phyloP scores from a whole-genome alignment of 2,888 invertebrate species.

The Cephus runcator region DNA sequence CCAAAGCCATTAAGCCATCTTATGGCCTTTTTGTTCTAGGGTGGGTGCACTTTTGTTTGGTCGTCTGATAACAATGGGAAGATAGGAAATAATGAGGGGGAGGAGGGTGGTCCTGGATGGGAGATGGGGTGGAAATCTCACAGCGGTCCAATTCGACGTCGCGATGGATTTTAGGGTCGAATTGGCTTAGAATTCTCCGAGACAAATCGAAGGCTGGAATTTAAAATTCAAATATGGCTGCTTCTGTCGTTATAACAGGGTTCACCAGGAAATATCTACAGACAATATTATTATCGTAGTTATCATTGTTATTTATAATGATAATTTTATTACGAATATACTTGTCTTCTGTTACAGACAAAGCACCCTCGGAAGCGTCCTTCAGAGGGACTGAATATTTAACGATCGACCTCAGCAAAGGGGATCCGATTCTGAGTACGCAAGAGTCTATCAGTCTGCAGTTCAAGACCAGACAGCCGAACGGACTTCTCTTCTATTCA shows the following conservation, averaged over 20 bases:
- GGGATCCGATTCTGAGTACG: conserved; percentile 88
- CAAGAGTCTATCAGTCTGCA: conserved; percentile 91
- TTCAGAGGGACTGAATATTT: conserved; percentile 93
- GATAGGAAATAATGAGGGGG: conserved; percentile 51
- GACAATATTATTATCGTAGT: too few species aligned
- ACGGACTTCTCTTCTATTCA: conserved; percentile 92
- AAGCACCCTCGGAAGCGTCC: conserved; percentile 92
- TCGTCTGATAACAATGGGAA: conserved; percentile 53
- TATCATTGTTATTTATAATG: background rate
- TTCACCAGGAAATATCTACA: too few species aligned
- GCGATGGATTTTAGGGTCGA: too few species aligned
- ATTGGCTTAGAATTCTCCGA: too few species aligned
- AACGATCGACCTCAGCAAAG: conserved; percentile 89
- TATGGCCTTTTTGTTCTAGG: conserved; percentile 39
- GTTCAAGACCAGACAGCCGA: conserved; percentile 92
- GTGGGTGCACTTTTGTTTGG: conserved; percentile 54
- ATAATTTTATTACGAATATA: background rate
- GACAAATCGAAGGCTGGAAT: too few species aligned
- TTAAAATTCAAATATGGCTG: too few species aligned
- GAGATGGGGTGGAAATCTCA: background rate
- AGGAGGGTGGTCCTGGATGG: background rate
- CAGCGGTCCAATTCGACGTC: background rate
- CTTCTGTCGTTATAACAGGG: too few species aligned
- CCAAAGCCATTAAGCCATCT: conserved; percentile 54
- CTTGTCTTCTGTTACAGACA: conserved; percentile 75